phyloP scores from a whole-genome alignment of 1,140 invertebrate species.

The Drosophila yakuba region DNA sequence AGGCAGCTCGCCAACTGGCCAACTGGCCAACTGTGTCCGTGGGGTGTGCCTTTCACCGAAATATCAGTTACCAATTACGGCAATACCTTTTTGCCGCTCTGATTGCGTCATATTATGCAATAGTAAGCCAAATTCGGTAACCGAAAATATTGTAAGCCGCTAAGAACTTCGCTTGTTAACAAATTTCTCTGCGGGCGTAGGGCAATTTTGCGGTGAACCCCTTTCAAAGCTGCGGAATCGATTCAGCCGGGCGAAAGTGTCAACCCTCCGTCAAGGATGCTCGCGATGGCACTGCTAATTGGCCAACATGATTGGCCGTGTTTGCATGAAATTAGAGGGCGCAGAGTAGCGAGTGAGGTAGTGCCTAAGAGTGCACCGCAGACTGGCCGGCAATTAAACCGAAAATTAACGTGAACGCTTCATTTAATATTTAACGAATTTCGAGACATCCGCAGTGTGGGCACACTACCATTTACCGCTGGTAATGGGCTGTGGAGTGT shows the following conservation, averaged over 20 bases:
- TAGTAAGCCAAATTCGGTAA: neutral
- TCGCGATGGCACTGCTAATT: constrained; percentile 62
- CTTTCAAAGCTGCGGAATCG: constrained; percentile 35
- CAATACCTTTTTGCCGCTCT: neutral
- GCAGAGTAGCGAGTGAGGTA: neutral
- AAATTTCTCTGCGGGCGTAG: constrained; percentile 41
- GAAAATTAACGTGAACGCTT: constrained; percentile 85
- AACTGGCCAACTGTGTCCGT: constrained; percentile 6
- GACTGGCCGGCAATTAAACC: constrained; percentile 76
- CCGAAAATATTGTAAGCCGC: constrained; percentile 14
- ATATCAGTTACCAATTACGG: constrained; percentile 7
- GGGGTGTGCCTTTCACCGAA: neutral
- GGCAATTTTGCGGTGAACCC: constrained; percentile 28
- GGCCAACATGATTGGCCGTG: constrained; percentile 76
- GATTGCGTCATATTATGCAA: constrained; percentile 14
- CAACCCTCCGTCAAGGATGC: constrained; percentile 53
- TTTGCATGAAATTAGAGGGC: constrained; percentile 79
- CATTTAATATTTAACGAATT: constrained; percentile 85
- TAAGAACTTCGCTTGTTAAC: constrained; percentile 60
- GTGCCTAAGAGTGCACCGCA: constrained; percentile 60
- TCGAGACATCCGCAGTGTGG: constrained; percentile 26
- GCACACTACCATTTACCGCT: constrained; percentile 24
- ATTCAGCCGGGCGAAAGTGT: constrained; percentile 36
- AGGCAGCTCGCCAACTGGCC: constrained; percentile 18
- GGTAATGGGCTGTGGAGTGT: constrained; percentile 79